Percentiles rank a stretch among this genome's conserved stretches.
phyloP scores from a whole-genome alignment of 2,888 invertebrate genomes.

The Spialia ferax region DNA sequence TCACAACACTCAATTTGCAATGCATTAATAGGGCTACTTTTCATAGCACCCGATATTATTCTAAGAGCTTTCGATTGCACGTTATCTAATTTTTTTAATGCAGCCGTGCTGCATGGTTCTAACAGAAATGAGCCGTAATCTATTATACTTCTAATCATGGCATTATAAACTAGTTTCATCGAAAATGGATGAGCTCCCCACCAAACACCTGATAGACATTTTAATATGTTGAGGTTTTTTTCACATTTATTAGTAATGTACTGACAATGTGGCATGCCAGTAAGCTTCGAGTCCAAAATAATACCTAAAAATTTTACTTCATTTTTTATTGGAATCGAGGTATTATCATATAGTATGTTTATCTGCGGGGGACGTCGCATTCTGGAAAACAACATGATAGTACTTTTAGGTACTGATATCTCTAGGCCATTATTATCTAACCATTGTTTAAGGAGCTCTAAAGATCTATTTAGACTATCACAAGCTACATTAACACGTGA shows the following conservation, averaged over 20 bases:
- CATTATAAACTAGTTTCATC: conserved; percentile 46
- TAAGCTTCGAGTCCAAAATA: conserved; percentile 2
- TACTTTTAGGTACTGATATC: conserved; percentile 2
- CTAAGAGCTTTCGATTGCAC: background rate
- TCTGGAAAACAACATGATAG: background rate
- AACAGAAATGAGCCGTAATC: conserved; percentile 6
- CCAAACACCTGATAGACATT: conserved; percentile 12
- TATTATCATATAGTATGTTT: background rate
- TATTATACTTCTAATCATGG: conserved; percentile 42
- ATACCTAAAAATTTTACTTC: conserved; percentile 11
- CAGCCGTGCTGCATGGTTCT: conserved; percentile 3
- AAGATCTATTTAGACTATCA: background rate
- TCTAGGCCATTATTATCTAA: background rate
- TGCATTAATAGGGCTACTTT: background rate
- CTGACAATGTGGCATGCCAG: conserved; percentile 4
- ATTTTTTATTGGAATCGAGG: background rate
- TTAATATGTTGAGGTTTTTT: conserved; percentile 2
- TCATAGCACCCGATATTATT: conserved; percentile 9
- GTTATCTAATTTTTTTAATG: background rate
- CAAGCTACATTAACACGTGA: background rate
- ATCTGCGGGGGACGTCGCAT: background rate
- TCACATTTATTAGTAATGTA: conserved; percentile 9
- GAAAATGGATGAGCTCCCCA: conserved; percentile 46
- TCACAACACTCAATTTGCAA: background rate
- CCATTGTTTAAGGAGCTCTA: background rate